These are phyloP conservation scores for Lutraria lutraria DNA, from an alignment of 2,888 invertebrate genomes.

Conservation along the genomic window DNA sequence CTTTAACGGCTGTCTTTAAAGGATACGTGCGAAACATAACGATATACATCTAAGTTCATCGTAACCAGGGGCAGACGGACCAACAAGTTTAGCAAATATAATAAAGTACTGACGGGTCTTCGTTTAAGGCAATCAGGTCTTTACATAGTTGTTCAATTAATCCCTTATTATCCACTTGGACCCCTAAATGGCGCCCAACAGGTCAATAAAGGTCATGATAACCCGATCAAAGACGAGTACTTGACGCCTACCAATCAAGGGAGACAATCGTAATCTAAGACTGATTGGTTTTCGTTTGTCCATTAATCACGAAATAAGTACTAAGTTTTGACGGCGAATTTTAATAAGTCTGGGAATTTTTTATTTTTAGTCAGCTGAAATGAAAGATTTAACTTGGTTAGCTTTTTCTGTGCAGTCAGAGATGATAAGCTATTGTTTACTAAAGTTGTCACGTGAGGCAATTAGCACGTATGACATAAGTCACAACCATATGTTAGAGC, in stretches of 20 bases:
- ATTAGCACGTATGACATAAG: slow-evolving; percentile 36
- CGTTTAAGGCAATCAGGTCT: background rate
- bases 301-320: slow-evolving; percentile 34
- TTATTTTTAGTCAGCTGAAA: background rate
- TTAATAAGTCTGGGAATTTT: slow-evolving; percentile 44
- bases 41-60: background rate
- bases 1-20: background rate
- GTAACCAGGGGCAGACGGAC: background rate
- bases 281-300: slow-evolving; percentile 26
- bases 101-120: background rate
- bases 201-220: slow-evolving; percentile 31
- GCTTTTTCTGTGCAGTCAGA: background rate
- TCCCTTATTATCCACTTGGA: slow-evolving; percentile 41
- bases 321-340: slow-evolving; percentile 24
- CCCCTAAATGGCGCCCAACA: slow-evolving; percentile 38
- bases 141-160: slow-evolving; percentile 29
- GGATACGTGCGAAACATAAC: background rate
- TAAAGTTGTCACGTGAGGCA: background rate
- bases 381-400: background rate
- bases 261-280: slow-evolving; percentile 33
- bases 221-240: slow-evolving; percentile 39
- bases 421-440: background rate
- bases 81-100: background rate
- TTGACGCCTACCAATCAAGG: slow-evolving; percentile 53
- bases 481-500: slow-evolving; percentile 37